Base-by-base conservation (phyloP, 2,113 vertebrate species). In the Seriola rivoliana region DNA sequence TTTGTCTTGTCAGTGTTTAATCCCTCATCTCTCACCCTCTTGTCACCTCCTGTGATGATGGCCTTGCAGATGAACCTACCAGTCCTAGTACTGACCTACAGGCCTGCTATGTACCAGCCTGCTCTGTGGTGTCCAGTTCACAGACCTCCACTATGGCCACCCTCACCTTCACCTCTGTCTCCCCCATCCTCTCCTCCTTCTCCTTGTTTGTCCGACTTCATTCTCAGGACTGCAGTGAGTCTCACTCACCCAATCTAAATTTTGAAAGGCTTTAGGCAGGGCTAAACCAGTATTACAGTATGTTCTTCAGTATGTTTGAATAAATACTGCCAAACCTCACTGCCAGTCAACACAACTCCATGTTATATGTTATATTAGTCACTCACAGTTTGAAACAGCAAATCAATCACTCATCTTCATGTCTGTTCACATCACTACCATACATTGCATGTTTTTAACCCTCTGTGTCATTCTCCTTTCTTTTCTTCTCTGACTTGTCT, bases 181-280 rank as follows among this genome's bases (percentile, higher is more conserved):
- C 96, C 4, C 96, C 96, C 84, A 95, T 96, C 87, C 95, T 97
- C 42, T 96, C 95, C 92, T 97, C 96, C 8, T 93, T 95, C 92
- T 97, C 95, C 8, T 91, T 91, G 55, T 88, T 96, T 44, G 93
- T 96, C 85, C 95, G 93, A 46, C 96, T 97, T 91, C 96, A 95
- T 90, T 96, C 96, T 80, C 95, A 96, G 86, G 96, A 97, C 89
- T 96, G 95, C 96, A 97, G 97, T 98, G 89, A 97, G 97, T 97
- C 85, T 71, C 69, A 21, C 19, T 70, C 72, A 46, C 64, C 52
- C 68, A n/a, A 57, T 66, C n/a, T 66, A 12, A 63, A 17, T 48
- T 25, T 25, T 72, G 13, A 57, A 60, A 40, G 50, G 50, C 57
- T 67, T 60, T 21, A 78, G 7, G 34, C 2, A 21, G 29, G 34